phyloP scores from a whole-genome alignment of 2,113 vertebrate species.

The Nesoenas mayeri region DNA sequence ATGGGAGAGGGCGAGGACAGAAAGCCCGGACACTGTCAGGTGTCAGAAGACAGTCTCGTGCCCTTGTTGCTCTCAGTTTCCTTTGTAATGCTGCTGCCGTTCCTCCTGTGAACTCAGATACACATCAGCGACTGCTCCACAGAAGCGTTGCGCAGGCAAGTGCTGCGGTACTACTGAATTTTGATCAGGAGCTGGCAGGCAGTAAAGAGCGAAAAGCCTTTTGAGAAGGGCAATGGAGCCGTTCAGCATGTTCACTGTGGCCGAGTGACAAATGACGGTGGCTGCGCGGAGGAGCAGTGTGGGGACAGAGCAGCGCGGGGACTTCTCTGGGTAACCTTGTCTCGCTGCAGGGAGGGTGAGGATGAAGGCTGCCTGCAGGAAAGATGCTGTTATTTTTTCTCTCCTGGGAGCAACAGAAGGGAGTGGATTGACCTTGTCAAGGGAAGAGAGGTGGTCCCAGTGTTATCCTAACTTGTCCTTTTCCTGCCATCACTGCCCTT shows the following conservation, averaged over 20 bases:
- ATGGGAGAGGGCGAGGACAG: background rate
- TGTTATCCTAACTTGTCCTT: background rate
- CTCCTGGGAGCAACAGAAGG: background rate
- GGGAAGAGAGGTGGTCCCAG: background rate
- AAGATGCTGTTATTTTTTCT: background rate
- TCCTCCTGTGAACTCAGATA: background rate
- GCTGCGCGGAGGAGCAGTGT: fast-evolving
- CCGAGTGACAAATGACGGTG: background rate
- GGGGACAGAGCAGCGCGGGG: fast-evolving
- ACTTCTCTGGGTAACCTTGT: background rate
- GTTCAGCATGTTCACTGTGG: background rate
- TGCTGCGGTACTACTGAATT: slow-evolving; percentile 23
- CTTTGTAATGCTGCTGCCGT: background rate
- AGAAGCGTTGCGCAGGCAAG: background rate
- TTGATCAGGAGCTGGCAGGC: slow-evolving; percentile 1
- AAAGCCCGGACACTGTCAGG: background rate
- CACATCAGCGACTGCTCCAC: background rate
- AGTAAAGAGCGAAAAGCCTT: background rate
- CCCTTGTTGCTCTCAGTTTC: background rate
- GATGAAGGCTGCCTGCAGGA: background rate
- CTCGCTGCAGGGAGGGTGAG: fast-evolving
- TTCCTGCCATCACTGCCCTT: background rate
- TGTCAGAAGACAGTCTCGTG: background rate
- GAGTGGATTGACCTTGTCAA: background rate
- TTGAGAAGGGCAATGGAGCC: background rate